Percentiles rank a stretch among this genome's conserved stretches.
These are phyloP conservation scores for Chrysocyon brachyurus DNA, from an alignment of 2,797 vertebrate species.

Conservation along the genomic window DNA sequence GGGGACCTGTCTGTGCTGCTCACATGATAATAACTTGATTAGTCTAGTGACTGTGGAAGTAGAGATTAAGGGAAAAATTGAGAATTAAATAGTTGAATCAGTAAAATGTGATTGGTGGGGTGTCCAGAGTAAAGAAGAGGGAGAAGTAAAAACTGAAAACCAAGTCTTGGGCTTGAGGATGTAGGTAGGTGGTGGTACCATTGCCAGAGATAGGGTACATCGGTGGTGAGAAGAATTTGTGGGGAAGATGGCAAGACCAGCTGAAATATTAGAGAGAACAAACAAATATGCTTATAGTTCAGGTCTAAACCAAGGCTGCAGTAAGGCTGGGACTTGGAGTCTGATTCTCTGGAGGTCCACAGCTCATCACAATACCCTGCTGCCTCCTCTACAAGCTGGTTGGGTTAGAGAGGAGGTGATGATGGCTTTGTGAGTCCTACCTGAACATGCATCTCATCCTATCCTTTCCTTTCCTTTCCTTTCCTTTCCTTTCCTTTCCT, in stretches of 20 bases:
- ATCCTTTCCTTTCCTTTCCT: too few relatives aligned
- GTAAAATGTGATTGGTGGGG: neutral
- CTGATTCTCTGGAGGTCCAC: neutral
- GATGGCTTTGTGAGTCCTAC: neutral
- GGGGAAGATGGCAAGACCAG: neutral
- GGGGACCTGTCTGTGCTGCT: neutral
- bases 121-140: neutral
- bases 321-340: neutral
- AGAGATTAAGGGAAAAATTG: neutral
- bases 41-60: neutral
- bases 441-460: neutral
- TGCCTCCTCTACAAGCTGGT: neutral
- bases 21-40: neutral
- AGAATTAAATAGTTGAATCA: neutral
- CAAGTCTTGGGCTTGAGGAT: neutral
- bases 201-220: neutral
- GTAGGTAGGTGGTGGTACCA: neutral
- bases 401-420: neutral
- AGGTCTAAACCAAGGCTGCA: neutral
- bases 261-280: neutral
- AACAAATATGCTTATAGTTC: neutral
- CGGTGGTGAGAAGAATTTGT: neutral
- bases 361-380: neutral
- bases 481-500: too few relatives aligned
- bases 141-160: neutral